Evolutionary conservation across 2,888 invertebrate species (phyloP).

Genomic region (Meta bourneti): DNA sequence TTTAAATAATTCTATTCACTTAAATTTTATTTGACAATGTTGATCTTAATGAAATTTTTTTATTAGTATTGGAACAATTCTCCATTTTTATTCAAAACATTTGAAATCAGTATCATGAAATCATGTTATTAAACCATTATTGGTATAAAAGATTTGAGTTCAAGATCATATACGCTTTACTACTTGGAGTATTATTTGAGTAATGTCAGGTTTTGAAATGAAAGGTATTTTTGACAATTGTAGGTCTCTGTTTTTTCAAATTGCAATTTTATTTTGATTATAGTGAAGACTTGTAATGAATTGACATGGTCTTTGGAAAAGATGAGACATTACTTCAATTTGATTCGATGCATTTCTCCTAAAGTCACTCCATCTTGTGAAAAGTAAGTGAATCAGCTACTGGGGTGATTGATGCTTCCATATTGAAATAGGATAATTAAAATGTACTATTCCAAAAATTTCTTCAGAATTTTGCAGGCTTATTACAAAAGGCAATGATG

Average conservation of each 20-base stretch:
- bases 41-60: no score
- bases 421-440: not conserved
- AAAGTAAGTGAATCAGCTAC: constrained; percentile 78
- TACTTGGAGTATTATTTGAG: no score
- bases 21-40: not conserved
- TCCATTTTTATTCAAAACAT: no score
- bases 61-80: no score
- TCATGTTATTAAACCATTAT: no score
- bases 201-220: no score
- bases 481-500: constrained; percentile 89
- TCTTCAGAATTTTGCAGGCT: constrained; percentile 84
- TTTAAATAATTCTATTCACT: not conserved
- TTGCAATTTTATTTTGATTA: not conserved
- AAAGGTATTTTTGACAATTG: no score
- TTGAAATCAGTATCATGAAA: no score
- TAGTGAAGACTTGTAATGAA: constrained; percentile 16
- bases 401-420: not conserved
- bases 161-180: no score
- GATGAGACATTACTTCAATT: constrained; percentile 88
- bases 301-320: constrained; percentile 84
- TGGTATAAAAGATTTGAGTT: no score
- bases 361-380: constrained; percentile 87
- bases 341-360: constrained; percentile 87
- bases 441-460: not conserved
- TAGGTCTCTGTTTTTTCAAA: not conserved